Percentiles rank a stretch among this genome's conserved stretches.
Evolutionary conservation across 2,113 vertebrate genomes (phyloP).

Genomic region (Osmerus eperlanus): DNA sequence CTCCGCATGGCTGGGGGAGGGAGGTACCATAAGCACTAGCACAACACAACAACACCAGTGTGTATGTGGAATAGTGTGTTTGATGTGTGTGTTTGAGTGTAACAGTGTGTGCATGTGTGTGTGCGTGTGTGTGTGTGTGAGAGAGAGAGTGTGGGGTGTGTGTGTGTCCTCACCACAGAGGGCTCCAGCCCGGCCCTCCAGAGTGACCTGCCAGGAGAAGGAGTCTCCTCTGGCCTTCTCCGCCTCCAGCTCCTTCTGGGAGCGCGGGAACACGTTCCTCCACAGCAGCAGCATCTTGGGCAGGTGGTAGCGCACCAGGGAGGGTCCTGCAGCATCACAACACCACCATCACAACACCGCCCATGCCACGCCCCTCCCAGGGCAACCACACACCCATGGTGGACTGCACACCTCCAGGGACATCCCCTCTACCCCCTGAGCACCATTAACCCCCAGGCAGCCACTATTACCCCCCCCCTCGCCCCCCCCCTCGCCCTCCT

Average conservation of each 20-base stretch:
- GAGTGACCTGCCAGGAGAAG: slow-evolving; percentile 97
- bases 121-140: background rate
- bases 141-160: background rate
- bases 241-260: slow-evolving; percentile 94
- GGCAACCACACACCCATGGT: no score
- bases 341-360: background rate
- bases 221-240: slow-evolving; percentile 95
- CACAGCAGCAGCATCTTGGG: slow-evolving; percentile 97
- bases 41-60: background rate
- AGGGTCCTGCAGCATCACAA: slow-evolving; percentile 75
- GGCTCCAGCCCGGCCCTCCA: slow-evolving; percentile 95
- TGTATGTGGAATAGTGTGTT: background rate
- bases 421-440: no score
- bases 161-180: slow-evolving; percentile 84
- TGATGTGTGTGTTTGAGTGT: no score
- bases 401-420: no score
- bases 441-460: background rate
- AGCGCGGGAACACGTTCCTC: slow-evolving; percentile 97
- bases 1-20: slow-evolving; percentile 88
- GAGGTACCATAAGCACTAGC: background rate
- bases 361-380: no score
- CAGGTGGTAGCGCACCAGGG: slow-evolving; percentile 94
- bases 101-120: background rate
- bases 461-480: no score
- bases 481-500: no score